Percentiles rank a stretch among this genome's conserved stretches.
phyloP scores from a whole-genome alignment of 64 coral and sea anemone genomes.

The Montipora efflorescens region DNA sequence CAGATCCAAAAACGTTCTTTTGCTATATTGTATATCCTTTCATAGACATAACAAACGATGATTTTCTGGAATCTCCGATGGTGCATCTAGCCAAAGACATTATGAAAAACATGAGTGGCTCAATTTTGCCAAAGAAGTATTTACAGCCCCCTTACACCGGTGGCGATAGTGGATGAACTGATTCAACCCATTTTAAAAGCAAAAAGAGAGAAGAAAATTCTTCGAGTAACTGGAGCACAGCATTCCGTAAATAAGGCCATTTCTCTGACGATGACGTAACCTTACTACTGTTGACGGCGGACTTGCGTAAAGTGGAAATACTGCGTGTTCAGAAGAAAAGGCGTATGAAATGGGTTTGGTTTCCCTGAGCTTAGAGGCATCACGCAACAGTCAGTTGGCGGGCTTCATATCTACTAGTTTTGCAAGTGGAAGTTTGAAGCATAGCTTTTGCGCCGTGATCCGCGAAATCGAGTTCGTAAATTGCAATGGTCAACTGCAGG shows the following conservation, averaged over 20 bases:
- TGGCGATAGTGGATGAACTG: constrained; percentile 36
- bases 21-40: too few relatives aligned
- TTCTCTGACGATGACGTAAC: constrained; percentile 18
- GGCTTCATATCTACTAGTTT: constrained; percentile 50
- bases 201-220: constrained; percentile 24
- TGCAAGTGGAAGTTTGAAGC: too few relatives aligned
- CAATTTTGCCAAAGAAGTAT: too few relatives aligned
- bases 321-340: too few relatives aligned
- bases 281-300: constrained; percentile 27
- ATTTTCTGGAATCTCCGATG: too few relatives aligned
- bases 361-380: neutral
- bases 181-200: constrained; percentile 27
- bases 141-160: neutral
- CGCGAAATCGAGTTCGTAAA: constrained; percentile 79
- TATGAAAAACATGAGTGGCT: too few relatives aligned
- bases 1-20: too few relatives aligned
- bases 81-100: too few relatives aligned
- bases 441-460: constrained; percentile 22
- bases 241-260: constrained; percentile 10
- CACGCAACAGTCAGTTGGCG: constrained; percentile 67
- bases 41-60: too few relatives aligned
- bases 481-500: constrained; percentile 28
- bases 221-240: constrained; percentile 54
- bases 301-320: constrained; percentile 45
- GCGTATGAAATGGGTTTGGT: too few relatives aligned